Evolutionary conservation across 1,140 invertebrate genomes (phyloP), one percentile per base, ranked within the genome.

Genomic region (Caenorhabditis tropicalis): DNA sequence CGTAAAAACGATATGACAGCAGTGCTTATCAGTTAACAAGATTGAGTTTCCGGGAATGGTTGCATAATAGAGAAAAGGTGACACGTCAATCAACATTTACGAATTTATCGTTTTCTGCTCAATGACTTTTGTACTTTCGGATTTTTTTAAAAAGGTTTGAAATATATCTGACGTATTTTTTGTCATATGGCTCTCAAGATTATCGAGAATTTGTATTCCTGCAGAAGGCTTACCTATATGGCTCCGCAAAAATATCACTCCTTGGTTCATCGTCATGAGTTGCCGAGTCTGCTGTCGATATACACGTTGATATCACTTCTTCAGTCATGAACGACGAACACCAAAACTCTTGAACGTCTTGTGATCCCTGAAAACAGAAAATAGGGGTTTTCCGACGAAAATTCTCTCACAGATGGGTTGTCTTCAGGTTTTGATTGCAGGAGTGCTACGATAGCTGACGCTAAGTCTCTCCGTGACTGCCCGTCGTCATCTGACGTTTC

Each of bases 401-500:
- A 46, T 16, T 12, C 2, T 86, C 81, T 53, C 81, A 89, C 88
- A 49, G 86, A 89, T 24, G 88, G 88, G 81, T 79, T 53, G 9
- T 89, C 84, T 36, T 88, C 86, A 46, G 33, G 70, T 46, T 39
- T 85, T 79, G 81, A 51, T n/a, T 82, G 83, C 9, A 91, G 86
- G 19, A 91, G 65, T 16, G 74, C 31, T n/a, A 87, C 85, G 49
- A 91, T 90, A 16, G 88, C 53, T 9, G 85, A 85, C 24, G 90
- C 90, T 12, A 91, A 39, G 33, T 80, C 70, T 27, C 89, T 81
- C 43, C 90, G 49, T 15, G 79, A 82, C 39, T 91, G 86, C 12
- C 82, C 87, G 53, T 91, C 90, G 80, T 91, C 90, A 81, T 91
- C 89, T 19, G 86, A 88, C n/a, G 90, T 91, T 79, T 91, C 90